Evolutionary conservation across 2,888 invertebrate species (phyloP), one percentile per base, ranked within the genome.

Genomic region (Chymomyza caudatula): DNA sequence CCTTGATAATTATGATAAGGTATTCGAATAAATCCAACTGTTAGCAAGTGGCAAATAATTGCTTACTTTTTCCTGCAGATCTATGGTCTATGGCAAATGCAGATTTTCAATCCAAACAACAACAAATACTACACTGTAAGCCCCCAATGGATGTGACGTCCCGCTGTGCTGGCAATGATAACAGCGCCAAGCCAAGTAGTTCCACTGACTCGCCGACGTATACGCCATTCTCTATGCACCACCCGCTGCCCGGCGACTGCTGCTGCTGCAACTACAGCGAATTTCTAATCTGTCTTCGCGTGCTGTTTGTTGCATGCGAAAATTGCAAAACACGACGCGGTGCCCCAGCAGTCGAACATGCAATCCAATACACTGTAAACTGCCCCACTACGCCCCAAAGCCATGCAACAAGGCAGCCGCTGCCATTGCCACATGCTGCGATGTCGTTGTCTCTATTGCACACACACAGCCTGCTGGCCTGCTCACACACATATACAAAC

Each of bases 221-320:
- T 17, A 4, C 43, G 55, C 52, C 52, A 23, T 23, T n/a, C n/a
- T n/a, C n/a, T n/a, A n/a, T n/a, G 47, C 54, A 23, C 62, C 3
- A 2, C 25, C 25, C 25, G 25, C 25, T 5, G 1, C 25, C 25
- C 25, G 25, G 5, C 25, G 4, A 6, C 25, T 25, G 25, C 25
- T 5, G 25, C 29, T 29, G 29, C 29, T 29, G 65, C 69, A 66
- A 66, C 69, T 60, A 65, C 75, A 56, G 52, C 69, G 77, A 64
- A 71, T 78, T 82, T 85, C 80, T 85, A 81, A 81, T 81, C 80
- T 81, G 79, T 81, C 80, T 81, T 85, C 79, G 80, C 85, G 80
- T 82, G 83, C 74, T 73, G 83, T 85, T 76, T 73, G 80, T 73
- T 72, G 82, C 85, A 81, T 82, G 80, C 73, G 73, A 78, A 77